A percentile compares a stretch with the other conserved stretches of the same genome.
Conservation (phyloP, 2,797 vertebrate species). For the Melanotaenia pygmaea region DNA sequence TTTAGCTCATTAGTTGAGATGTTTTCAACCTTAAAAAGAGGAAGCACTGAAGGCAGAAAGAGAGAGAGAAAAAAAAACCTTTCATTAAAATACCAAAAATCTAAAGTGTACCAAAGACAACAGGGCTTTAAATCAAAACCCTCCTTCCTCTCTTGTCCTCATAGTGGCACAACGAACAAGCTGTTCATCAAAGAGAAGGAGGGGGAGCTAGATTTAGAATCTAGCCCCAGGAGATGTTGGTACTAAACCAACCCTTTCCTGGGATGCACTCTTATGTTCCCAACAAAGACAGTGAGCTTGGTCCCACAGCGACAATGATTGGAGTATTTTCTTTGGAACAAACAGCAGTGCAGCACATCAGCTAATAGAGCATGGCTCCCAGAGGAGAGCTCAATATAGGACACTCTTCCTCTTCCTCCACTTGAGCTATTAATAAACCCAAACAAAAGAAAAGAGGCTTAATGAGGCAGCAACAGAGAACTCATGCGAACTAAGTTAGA, state of each 20-base stretch:
- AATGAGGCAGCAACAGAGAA: slow-evolving; percentile 75
- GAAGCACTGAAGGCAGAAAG: slow-evolving; percentile 34
- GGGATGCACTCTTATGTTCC: slow-evolving; percentile 39
- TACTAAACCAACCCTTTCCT: slow-evolving; percentile 48
- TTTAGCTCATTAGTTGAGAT: slow-evolving; percentile 7
- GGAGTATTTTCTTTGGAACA: slow-evolving; percentile 74
- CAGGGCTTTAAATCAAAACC: slow-evolving; percentile 24
- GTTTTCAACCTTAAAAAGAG: slow-evolving; percentile 19
- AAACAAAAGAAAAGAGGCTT: slow-evolving; percentile 79
- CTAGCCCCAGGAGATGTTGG: slow-evolving; percentile 35
- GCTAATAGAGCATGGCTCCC: slow-evolving; percentile 74
- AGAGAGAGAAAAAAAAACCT: neutral
- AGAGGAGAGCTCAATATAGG: slow-evolving; percentile 80
- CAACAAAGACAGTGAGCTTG: slow-evolving; percentile 55
- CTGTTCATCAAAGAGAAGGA: slow-evolving; percentile 41
- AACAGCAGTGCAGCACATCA: slow-evolving; percentile 70
- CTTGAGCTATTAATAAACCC: slow-evolving; percentile 83
- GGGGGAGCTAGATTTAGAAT: slow-evolving; percentile 33
- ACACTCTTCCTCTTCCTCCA: slow-evolving; percentile 79
- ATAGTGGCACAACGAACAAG: slow-evolving; percentile 37
- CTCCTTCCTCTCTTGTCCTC: slow-evolving; percentile 7
- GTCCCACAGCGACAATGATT: slow-evolving; percentile 60
- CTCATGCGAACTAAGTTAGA: slow-evolving; percentile 71
- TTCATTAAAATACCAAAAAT: slow-evolving; percentile 24
- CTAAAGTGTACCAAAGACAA: slow-evolving; percentile 33